phyloP scores from a whole-genome alignment of 2,888 invertebrate species.

The Syritta pipiens region DNA sequence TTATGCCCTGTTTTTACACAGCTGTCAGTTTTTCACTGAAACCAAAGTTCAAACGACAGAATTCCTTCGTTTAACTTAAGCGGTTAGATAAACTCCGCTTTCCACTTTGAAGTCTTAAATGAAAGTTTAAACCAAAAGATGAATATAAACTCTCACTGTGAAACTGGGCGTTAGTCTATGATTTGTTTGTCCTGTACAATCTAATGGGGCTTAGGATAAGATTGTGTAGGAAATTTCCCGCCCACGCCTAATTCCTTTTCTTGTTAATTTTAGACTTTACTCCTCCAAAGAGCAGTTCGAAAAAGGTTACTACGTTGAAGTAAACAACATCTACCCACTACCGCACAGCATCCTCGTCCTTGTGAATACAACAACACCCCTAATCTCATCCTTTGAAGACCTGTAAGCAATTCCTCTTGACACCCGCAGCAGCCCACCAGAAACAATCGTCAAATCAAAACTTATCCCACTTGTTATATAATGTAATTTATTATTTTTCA shows the following conservation, averaged over 20 bases:
- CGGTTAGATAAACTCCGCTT: too few relatives aligned
- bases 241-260: too few relatives aligned
- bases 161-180: too few relatives aligned
- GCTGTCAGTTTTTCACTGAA: neutral
- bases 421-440: neutral
- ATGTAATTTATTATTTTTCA: conserved; percentile 62
- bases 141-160: too few relatives aligned
- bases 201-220: too few relatives aligned
- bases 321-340: conserved; percentile 81
- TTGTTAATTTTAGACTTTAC: conserved; percentile 80
- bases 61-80: too few relatives aligned
- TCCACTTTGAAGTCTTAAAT: too few relatives aligned
- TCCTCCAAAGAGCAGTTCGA: conserved; percentile 81
- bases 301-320: conserved; percentile 81
- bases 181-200: too few relatives aligned
- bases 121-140: too few relatives aligned
- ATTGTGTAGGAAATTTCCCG: too few relatives aligned
- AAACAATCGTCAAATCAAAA: neutral
- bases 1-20: neutral
- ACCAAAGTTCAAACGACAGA: neutral
- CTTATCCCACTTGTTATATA: conserved; percentile 32
- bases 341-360: conserved; percentile 82
- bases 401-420: conserved; percentile 33
- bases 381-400: conserved; percentile 77
- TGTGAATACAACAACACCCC: conserved; percentile 83